A percentile compares a stretch with the other conserved stretches of the same genome.
phyloP scores from a whole-genome alignment of 2,113 vertebrate species.

The Tragelaphus strepsiceros region DNA sequence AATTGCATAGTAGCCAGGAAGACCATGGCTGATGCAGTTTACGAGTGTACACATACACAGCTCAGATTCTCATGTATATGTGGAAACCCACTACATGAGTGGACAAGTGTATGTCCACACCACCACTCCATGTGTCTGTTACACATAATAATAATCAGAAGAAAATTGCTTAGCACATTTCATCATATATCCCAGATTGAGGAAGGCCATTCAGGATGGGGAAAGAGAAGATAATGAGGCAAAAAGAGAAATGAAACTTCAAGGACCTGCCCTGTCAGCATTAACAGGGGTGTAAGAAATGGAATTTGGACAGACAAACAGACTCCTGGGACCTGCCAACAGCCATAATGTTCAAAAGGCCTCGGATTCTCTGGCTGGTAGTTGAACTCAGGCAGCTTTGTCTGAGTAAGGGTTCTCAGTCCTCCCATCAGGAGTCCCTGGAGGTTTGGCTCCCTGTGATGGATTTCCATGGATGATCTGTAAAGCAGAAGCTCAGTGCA shows the following conservation, averaged over 20 bases:
- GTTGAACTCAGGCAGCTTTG: background rate
- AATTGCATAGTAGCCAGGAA: background rate
- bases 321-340: background rate
- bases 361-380: conserved; percentile 48
- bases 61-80: background rate
- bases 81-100: accelerated
- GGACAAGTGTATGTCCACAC: background rate
- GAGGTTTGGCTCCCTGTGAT: background rate
- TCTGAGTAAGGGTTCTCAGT: conserved; percentile 62
- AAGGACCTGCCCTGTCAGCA: conserved; percentile 59
- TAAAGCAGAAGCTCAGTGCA: too few species aligned
- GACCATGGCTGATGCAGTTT: background rate
- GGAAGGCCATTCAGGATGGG: background rate
- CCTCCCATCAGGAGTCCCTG: accelerated
- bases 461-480: background rate
- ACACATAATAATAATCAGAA: background rate
- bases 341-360: conserved; percentile 50
- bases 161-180: conserved; percentile 43
- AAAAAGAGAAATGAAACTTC: conserved; percentile 63
- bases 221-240: conserved; percentile 50
- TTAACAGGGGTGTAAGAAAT: conserved; percentile 49
- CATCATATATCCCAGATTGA: background rate
- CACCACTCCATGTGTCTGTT: background rate
- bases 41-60: background rate
- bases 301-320: background rate